A percentile compares a stretch with the other conserved stretches of the same genome.
Evolutionary conservation across 2,113 vertebrate species (phyloP).

Genomic region (Hydropotes inermis): DNA sequence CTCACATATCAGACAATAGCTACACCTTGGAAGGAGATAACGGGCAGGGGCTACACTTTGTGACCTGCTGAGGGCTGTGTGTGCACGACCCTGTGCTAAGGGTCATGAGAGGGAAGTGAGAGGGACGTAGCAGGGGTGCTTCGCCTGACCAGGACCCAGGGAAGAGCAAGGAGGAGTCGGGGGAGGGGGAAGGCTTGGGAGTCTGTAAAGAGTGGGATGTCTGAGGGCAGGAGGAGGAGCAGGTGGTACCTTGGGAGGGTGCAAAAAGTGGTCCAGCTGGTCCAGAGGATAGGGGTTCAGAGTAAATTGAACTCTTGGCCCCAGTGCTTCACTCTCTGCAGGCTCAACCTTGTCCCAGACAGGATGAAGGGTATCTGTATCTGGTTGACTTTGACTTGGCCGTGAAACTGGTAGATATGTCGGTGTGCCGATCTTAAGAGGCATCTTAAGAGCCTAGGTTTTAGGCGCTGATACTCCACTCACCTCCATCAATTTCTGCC

Average conservation of each 20-base stretch:
- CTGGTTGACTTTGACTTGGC: neutral
- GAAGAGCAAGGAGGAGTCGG: neutral
- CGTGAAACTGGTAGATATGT: rapidly evolving
- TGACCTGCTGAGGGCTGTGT: neutral
- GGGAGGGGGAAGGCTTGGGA: neutral
- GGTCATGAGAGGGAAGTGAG: neutral
- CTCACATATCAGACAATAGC: neutral
- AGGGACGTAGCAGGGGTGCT: neutral
- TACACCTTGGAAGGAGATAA: neutral
- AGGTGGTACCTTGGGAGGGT: neutral
- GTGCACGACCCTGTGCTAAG: too few relatives aligned
- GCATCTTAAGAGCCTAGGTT: neutral
- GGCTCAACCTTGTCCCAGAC: neutral
- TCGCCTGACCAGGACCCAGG: neutral
- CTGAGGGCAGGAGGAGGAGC: neutral
- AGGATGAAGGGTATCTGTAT: neutral
- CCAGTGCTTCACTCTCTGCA: neutral
- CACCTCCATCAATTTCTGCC: neutral
- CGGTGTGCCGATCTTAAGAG: neutral
- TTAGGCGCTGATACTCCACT: neutral
- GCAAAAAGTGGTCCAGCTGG: rapidly evolving
- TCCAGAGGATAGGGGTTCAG: too few relatives aligned
- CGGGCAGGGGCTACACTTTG: rapidly evolving
- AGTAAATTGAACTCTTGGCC: neutral
- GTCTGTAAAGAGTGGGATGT: neutral